These are phyloP conservation scores for Climacteris rufus DNA, from an alignment of 2,113 vertebrate species.

Conservation along the genomic window DNA sequence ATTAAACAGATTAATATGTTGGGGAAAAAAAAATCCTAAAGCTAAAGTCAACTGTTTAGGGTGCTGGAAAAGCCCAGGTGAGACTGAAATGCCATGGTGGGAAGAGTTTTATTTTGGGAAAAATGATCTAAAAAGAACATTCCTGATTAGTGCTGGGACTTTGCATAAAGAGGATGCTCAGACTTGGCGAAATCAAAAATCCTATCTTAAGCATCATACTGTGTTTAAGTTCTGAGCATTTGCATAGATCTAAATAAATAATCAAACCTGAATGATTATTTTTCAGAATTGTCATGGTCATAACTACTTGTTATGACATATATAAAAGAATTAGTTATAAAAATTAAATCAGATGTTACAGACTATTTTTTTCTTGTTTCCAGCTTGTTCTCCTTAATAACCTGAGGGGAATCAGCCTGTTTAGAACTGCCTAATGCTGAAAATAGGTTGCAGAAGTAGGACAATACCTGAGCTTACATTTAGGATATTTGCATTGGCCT, in stretches of 20 bases:
- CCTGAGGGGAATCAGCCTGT: not conserved
- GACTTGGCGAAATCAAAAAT: constrained; percentile 41
- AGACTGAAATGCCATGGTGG: not conserved
- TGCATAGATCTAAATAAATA: not conserved
- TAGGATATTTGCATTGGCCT: not conserved
- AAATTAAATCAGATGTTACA: not conserved
- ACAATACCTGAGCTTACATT: not conserved
- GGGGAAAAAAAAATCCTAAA: not conserved
- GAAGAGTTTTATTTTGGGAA: constrained; percentile 27
- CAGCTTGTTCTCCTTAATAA: not conserved
- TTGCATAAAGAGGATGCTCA: constrained; percentile 12
- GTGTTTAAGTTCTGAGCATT: constrained; percentile 36
- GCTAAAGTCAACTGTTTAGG: not conserved
- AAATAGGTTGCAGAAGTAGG: constrained; percentile 32
- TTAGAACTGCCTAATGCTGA: not conserved
- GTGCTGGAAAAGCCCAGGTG: not conserved
- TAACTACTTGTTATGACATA: not conserved
- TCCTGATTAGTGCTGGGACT: not conserved
- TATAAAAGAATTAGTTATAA: not conserved
- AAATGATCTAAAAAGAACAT: constrained; percentile 9
- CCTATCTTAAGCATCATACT: constrained; percentile 47
- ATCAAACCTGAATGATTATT: constrained; percentile 16
- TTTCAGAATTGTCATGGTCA: not conserved
- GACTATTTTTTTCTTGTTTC: not conserved
- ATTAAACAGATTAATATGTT: not conserved